These are phyloP conservation scores for Epinotia brunnichana DNA, from an alignment of 2,888 invertebrate genomes.

Conservation along the genomic window DNA sequence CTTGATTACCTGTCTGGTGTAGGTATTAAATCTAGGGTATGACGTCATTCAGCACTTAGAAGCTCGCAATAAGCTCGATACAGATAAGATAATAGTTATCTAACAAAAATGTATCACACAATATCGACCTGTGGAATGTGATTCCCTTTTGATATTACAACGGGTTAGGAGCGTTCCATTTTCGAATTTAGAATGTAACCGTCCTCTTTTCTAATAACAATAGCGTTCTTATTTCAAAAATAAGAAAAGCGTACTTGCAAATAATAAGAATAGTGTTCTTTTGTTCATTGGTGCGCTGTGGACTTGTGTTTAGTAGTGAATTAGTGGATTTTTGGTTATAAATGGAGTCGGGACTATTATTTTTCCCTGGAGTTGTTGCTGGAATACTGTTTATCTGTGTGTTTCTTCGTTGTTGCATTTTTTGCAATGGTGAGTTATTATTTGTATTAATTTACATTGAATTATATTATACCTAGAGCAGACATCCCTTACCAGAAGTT, in stretches of 20 bases:
- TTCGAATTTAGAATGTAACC: constrained; percentile 33
- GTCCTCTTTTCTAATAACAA: background rate
- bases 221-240: background rate
- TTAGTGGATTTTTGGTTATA: background rate
- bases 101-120: constrained; percentile 37
- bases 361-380: constrained; percentile 34
- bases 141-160: constrained; percentile 33
- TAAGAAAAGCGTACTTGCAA: background rate
- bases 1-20: too few species aligned
- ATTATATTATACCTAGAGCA: background rate
- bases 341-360: constrained; percentile 31
- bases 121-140: constrained; percentile 39
- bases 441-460: background rate
- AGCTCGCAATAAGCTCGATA: constrained; percentile 39
- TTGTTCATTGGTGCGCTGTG: constrained; percentile 1
- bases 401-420: constrained; percentile 44
- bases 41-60: constrained; percentile 40
- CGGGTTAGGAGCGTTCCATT: constrained; percentile 25
- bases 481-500: too few species aligned
- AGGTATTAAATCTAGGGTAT: background rate
- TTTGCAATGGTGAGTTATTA: constrained; percentile 46
- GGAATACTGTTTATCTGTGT: constrained; percentile 44
- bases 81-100: constrained; percentile 41
- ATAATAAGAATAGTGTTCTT: background rate
- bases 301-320: background rate